A percentile compares a stretch with the other conserved stretches of the same genome.
These are phyloP conservation scores for Allolobophora icterica DNA, from an alignment of 2,888 invertebrate species.

Conservation along the genomic window DNA sequence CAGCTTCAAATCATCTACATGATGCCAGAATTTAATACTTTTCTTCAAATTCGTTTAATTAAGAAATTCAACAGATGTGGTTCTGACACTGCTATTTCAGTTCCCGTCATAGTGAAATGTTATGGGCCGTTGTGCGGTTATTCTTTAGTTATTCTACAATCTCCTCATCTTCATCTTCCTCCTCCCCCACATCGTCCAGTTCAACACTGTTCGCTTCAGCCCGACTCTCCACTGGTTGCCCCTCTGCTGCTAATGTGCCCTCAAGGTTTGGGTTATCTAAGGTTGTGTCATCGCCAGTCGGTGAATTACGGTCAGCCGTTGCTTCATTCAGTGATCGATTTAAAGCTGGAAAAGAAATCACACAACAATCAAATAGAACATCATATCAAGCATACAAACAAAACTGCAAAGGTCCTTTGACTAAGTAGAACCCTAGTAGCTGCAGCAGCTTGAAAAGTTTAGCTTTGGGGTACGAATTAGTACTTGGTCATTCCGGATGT, in stretches of 20 bases:
- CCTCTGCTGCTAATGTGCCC: conserved; percentile 2
- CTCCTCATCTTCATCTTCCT: conserved; percentile 32
- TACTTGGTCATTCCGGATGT: not conserved
- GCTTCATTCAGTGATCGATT: not conserved
- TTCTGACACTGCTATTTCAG: not conserved
- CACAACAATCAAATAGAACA: not conserved
- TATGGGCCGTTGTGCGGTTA: not conserved
- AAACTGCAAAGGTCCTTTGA: not conserved
- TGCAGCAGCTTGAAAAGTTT: not conserved
- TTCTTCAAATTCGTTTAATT: not conserved
- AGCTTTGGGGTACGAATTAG: not conserved
- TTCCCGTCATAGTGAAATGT: not conserved
- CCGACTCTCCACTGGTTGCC: conserved; percentile 4
- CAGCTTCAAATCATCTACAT: not conserved
- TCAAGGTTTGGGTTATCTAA: not conserved
- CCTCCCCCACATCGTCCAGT: conserved; percentile 21
- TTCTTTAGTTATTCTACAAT: conserved; percentile 23
- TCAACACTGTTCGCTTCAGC: conserved; percentile 22
- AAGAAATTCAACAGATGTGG: not conserved
- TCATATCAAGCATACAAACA: not conserved
- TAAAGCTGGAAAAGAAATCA: not conserved
- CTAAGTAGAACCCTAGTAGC: not conserved
- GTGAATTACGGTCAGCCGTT: not conserved
- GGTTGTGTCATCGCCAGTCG: not conserved
- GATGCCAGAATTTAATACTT: not conserved